Percentiles rank a stretch among this genome's conserved stretches.
Conservation (phyloP, 2,888 invertebrate genomes). For the Eremobia ochroleuca region DNA sequence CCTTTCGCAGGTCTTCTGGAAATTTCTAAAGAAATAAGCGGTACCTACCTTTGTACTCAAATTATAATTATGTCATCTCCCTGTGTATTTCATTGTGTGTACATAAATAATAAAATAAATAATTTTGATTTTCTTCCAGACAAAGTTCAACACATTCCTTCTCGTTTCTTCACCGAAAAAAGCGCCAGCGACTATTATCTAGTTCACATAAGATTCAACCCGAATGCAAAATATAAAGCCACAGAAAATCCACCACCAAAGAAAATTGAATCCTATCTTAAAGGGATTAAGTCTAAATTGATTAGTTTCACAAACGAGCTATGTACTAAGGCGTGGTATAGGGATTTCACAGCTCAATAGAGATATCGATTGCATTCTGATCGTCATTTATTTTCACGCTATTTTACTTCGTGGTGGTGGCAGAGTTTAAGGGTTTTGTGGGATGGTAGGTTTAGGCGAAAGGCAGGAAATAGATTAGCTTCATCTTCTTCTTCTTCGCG, state of each 20-base stretch:
- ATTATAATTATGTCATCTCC: too few species aligned
- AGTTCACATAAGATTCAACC: conserved; percentile 13
- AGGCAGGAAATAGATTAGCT: neutral
- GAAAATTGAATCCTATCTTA: conserved; percentile 52
- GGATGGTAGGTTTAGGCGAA: neutral
- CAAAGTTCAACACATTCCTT: neutral
- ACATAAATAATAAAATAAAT: too few species aligned
- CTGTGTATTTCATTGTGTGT: too few species aligned
- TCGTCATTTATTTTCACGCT: conserved; percentile 36
- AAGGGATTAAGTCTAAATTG: conserved; percentile 53
- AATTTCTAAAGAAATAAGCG: too few species aligned
- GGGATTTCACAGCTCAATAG: conserved; percentile 57
- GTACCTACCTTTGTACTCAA: too few species aligned
- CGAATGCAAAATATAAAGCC: conserved; percentile 48
- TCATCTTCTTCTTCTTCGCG: too few species aligned
- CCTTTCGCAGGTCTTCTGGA: too few species aligned
- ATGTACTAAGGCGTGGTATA: conserved; percentile 29
- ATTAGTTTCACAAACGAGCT: conserved; percentile 41
- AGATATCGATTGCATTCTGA: conserved; percentile 52
- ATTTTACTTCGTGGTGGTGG: conserved; percentile 3
- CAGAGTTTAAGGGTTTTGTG: neutral
- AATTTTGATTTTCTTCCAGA: neutral
- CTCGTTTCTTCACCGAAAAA: neutral
- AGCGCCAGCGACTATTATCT: conserved; percentile 13
- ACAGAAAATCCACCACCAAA: conserved; percentile 17